Conservation (phyloP, 1,140 invertebrate genomes). For the Pissodes strobi region DNA sequence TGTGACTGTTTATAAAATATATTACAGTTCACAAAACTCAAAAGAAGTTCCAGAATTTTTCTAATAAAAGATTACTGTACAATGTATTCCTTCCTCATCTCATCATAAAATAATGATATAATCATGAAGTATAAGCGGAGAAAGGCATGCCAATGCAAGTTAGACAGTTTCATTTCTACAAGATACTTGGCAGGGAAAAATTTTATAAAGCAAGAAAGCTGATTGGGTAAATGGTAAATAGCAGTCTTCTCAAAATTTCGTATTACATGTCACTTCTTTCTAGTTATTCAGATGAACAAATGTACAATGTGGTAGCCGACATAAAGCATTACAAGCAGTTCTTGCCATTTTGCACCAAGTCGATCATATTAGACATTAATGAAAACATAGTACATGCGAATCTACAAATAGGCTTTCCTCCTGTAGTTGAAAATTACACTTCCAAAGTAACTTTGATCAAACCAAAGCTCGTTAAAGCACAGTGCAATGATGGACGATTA, state of each 20-base stretch:
- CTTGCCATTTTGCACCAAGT: conserved; percentile 94
- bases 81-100: too few species aligned
- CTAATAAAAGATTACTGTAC: too few species aligned
- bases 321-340: conserved; percentile 90
- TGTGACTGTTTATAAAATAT: too few species aligned
- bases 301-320: conserved; percentile 91
- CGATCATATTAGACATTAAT: conserved; percentile 65
- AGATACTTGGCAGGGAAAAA: conserved; percentile 55
- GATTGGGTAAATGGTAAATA: conserved; percentile 72
- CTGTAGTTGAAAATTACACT: conserved; percentile 85
- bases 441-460: conserved; percentile 80
- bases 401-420: conserved; percentile 90
- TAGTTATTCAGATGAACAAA: conserved; percentile 93
- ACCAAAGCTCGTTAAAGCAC: conserved; percentile 80
- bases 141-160: conserved; percentile 7
- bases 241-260: neutral
- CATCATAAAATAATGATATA: too few species aligned
- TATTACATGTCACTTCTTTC: conserved; percentile 5
- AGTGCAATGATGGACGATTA: conserved; percentile 85
- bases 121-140: neutral
- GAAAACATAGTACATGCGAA: conserved; percentile 72
- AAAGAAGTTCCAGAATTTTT: too few species aligned
- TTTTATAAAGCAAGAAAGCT: conserved; percentile 71
- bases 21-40: too few species aligned
- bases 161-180: conserved; percentile 12